Evolutionary conservation across 2,797 vertebrate genomes (phyloP).

Genomic region (Odontamblyopus lacepedii): DNA sequence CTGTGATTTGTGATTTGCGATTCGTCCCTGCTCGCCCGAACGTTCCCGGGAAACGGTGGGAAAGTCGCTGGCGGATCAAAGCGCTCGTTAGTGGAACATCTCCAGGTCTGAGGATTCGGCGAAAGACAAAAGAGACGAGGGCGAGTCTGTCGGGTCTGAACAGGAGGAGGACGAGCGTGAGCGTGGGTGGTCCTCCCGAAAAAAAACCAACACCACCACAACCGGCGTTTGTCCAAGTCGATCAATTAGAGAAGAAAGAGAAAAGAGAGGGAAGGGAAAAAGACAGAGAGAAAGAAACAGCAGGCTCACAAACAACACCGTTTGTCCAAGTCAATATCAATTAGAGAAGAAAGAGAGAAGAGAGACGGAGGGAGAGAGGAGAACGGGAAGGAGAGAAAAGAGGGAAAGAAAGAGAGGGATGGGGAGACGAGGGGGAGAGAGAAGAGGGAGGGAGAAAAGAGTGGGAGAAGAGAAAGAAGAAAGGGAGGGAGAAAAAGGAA

Average conservation of each 20-base stretch:
- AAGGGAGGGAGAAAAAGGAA: too few species aligned
- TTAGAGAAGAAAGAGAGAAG: not conserved
- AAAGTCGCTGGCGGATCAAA: not conserved
- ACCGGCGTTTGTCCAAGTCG: not conserved
- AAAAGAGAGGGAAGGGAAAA: too few species aligned
- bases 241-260: not conserved
- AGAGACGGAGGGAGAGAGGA: not conserved
- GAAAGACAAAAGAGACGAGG: not conserved
- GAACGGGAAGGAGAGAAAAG: too few species aligned
- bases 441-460: too few species aligned
- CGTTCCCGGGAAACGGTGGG: not conserved
- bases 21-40: not conserved
- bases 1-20: not conserved
- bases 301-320: not conserved
- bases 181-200: not conserved
- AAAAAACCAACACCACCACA: not conserved
- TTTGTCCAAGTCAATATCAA: too few species aligned
- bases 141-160: not conserved
- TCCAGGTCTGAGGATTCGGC: not conserved
- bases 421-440: too few species aligned
- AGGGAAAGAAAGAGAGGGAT: too few species aligned
- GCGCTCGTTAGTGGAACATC: not conserved
- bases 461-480: too few species aligned
- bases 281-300: not conserved
- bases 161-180: not conserved